A percentile compares a stretch with the other conserved stretches of the same genome.
Evolutionary conservation across 2,113 vertebrate species (phyloP).

Genomic region (Barbus barbus): DNA sequence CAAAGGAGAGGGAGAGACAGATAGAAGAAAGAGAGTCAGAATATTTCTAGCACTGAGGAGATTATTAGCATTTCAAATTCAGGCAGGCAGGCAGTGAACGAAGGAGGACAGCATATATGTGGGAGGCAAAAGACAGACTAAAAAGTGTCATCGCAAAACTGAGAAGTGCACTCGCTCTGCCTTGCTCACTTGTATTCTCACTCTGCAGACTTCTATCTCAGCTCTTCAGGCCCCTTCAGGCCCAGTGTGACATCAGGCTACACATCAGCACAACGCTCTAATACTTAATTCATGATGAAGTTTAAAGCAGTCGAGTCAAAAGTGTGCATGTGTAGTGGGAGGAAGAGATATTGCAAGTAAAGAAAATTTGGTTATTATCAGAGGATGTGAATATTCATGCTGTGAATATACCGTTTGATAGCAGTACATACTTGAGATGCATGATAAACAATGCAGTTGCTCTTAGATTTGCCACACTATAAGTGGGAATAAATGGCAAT

Average conservation of each 20-base stretch:
- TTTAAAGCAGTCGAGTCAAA: slow-evolving; percentile 58
- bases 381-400: neutral
- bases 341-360: neutral
- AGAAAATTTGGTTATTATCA: neutral
- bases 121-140: slow-evolving; percentile 60
- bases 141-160: slow-evolving; percentile 56
- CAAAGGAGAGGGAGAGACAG: slow-evolving; percentile 1
- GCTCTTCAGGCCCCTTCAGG: neutral
- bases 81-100: slow-evolving; percentile 56
- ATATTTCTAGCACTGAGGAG: slow-evolving; percentile 36
- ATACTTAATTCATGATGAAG: slow-evolving; percentile 67
- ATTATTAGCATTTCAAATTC: slow-evolving; percentile 68
- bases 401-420: neutral
- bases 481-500: neutral
- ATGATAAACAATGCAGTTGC: neutral
- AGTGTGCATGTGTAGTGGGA: slow-evolving; percentile 26
- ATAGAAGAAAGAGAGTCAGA: neutral
- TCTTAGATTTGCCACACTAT: neutral
- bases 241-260: slow-evolving; percentile 35
- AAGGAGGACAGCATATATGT: slow-evolving; percentile 57
- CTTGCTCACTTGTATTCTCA: slow-evolving; percentile 10
- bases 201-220: neutral
- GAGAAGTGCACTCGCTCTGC: neutral
- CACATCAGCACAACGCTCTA: slow-evolving; percentile 50
- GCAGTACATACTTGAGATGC: neutral